Percentiles rank a stretch among this genome's conserved stretches.
Evolutionary conservation across 2,888 invertebrate species (phyloP).

Genomic region (Eledone cirrhosa): DNA sequence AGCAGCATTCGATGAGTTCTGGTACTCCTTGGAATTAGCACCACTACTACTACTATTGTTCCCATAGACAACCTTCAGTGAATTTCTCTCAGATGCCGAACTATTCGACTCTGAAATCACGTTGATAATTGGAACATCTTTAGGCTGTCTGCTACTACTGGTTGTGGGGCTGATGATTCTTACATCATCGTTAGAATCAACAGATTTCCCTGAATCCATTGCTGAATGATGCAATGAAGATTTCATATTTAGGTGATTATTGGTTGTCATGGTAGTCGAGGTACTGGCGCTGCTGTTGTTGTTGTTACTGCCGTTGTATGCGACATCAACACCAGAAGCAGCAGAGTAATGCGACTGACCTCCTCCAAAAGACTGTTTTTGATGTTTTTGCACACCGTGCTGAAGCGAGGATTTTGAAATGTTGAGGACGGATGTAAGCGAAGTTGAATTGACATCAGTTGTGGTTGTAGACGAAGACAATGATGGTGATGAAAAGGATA

Average conservation of each 20-base stretch:
- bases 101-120: not conserved
- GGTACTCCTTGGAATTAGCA: too few relatives aligned
- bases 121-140: constrained; percentile 24
- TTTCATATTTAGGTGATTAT: not conserved
- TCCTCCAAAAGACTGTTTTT: not conserved
- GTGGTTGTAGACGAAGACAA: not conserved
- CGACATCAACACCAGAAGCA: too few relatives aligned
- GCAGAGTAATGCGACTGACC: not conserved
- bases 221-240: not conserved
- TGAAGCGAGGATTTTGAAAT: not conserved
- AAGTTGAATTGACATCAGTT: not conserved
- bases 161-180: constrained; percentile 1
- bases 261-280: too few relatives aligned
- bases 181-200: constrained; percentile 2
- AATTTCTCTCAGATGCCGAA: too few relatives aligned
- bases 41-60: too few relatives aligned
- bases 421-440: constrained; percentile 11
- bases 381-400: not conserved
- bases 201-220: constrained; percentile 1
- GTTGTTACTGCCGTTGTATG: too few relatives aligned
- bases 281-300: too few relatives aligned
- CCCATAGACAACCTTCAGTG: too few relatives aligned
- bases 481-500: not conserved
- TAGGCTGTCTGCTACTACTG: not conserved
- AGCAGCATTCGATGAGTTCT: not conserved